Evolutionary conservation across 2,888 invertebrate genomes (phyloP).

Genomic region (Incurvaria masculella): DNA sequence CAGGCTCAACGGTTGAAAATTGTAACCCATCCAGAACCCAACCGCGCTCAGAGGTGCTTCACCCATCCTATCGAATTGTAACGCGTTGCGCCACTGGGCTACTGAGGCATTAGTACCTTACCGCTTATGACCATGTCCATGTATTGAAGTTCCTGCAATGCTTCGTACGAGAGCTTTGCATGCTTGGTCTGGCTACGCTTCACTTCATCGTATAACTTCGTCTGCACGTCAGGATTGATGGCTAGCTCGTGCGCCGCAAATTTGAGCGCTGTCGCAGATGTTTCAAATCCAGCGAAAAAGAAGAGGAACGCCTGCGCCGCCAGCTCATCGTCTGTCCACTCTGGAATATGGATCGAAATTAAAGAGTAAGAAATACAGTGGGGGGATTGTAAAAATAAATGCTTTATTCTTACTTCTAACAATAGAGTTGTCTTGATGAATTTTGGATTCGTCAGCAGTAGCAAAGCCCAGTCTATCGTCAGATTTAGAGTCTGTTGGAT

Average conservation of each 20-base stretch:
- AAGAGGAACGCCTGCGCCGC: neutral
- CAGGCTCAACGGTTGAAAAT: too few species aligned
- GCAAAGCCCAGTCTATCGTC: neutral
- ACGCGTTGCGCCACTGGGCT: too few species aligned
- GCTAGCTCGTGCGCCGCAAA: neutral
- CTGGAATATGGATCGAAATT: neutral
- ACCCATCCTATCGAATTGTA: too few species aligned
- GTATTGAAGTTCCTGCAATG: neutral
- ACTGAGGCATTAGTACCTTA: neutral
- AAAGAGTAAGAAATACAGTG: neutral
- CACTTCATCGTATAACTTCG: neutral
- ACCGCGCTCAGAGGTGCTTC: too few species aligned
- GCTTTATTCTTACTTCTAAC: neutral
- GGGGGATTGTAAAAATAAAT: too few species aligned
- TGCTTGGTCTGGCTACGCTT: neutral
- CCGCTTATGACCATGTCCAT: neutral
- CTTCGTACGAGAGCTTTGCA: neutral
- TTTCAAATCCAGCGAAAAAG: neutral
- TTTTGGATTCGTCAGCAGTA: neutral
- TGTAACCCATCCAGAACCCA: too few species aligned
- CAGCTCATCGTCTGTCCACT: neutral
- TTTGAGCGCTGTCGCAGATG: neutral
- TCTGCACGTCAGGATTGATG: neutral
- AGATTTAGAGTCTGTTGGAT: neutral
- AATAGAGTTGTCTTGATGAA: too few species aligned